Base-by-base conservation (phyloP, 1,140 invertebrate genomes). In the Lordiphosa stackelbergi region DNA sequence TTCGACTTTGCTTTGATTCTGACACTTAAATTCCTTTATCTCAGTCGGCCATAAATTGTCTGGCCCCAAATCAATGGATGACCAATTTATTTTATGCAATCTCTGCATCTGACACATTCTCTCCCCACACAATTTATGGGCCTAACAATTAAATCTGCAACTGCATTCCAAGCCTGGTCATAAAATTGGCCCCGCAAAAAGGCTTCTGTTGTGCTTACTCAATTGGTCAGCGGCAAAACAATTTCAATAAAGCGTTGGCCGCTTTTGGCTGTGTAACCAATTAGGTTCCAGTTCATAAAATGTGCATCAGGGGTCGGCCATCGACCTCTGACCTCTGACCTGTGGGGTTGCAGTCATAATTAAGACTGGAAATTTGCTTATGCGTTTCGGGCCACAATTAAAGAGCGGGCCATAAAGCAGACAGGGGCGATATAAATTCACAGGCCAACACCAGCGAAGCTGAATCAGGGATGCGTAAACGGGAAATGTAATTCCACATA, bases 231-330 rank as follows among this genome's bases (percentile, higher is more conserved):
- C 69, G 62, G 75, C 45, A 79, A 81, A 79, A 79, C 75, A 81
- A 79, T 79, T 79, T 74, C 60, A 73, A 56, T 66, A 36, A 31
- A 42, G 54, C 31, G 10, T 24, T 56, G 49, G 41, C 58, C 36
- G n/a, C 19, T 48, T 56, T 56, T 38, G 24, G 28, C 3, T 19
- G 45, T n/a, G 43, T 36, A 53, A 52, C 64, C 77, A 83, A 83
- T 81, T 83, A 81, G 72, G 64, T 83, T 83, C 46, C 77, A 77
- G 77, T 72, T 66, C 71, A 81, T 81, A 75, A 81, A 81, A 63
- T 65, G 53, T 75, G 74, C 66, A 79, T 75, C 62, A 70, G 55
- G 56, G 47, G 22, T 37, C 55, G 64, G 61, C 45, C 60, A 61
- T 53, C 69, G 73, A 69, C 74, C 73, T 62, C 57, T 73, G 73